Conservation (phyloP, 2,888 invertebrate species). For the Pedicia rivosa region DNA sequence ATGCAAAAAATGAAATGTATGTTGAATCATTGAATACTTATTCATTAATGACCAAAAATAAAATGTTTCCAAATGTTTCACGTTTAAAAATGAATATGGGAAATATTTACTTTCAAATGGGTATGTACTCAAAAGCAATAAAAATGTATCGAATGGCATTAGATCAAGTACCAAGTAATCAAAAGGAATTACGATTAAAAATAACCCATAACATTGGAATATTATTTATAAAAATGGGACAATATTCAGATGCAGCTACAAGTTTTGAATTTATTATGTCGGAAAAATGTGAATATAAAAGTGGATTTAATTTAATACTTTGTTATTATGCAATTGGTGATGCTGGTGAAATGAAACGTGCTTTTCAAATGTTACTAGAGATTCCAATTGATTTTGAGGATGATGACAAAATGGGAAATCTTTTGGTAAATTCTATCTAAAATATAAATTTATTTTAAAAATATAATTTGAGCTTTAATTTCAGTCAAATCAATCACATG, state of each 20-base stretch:
- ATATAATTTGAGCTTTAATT: neutral
- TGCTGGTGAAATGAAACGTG: constrained; percentile 81
- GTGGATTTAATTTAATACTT: constrained; percentile 75
- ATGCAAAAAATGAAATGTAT: constrained; percentile 85
- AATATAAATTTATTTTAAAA: neutral
- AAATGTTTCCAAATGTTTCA: constrained; percentile 85
- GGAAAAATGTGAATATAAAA: constrained; percentile 79
- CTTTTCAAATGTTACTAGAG: constrained; percentile 78
- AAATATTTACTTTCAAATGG: constrained; percentile 91
- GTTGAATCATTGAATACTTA: constrained; percentile 94
- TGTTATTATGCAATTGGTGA: constrained; percentile 84
- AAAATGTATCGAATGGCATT: constrained; percentile 98
- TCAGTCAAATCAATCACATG: neutral
- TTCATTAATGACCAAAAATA: constrained; percentile 83
- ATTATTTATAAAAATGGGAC: constrained; percentile 87
- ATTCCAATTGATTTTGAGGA: constrained; percentile 73
- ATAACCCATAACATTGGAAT: constrained; percentile 93
- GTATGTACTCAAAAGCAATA: constrained; percentile 83
- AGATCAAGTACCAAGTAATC: constrained; percentile 87
- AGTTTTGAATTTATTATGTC: constrained; percentile 98
- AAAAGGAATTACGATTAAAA: constrained; percentile 84
- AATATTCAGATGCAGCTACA: constrained; percentile 89
- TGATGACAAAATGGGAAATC: constrained; percentile 52
- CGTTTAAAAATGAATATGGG: constrained; percentile 95
- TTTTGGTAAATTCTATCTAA: too few relatives aligned